Evolutionary conservation across 2,113 vertebrate species (phyloP).

Genomic region (Isichthys henryi): DNA sequence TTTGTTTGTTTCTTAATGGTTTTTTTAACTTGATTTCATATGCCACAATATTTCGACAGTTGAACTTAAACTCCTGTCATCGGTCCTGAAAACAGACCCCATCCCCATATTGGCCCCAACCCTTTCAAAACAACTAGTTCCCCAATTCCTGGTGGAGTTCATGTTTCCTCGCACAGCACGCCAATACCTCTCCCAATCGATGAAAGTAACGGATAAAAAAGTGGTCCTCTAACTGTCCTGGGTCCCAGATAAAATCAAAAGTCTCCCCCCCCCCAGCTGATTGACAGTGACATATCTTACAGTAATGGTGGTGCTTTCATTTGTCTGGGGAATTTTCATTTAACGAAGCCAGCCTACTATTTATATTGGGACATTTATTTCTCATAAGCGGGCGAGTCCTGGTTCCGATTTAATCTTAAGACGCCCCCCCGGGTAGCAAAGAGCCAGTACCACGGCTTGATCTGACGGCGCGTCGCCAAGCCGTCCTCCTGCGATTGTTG

Average conservation of each 20-base stretch:
- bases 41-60: not conserved
- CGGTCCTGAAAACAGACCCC: not conserved
- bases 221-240: not conserved
- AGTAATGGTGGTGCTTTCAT: not conserved
- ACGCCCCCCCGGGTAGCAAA: not conserved
- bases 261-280: not conserved
- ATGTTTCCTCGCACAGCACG: not conserved
- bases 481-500: not conserved
- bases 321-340: not conserved
- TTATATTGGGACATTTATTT: not conserved
- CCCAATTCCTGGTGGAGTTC: not conserved
- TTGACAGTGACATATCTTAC: not conserved
- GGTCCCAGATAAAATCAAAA: not conserved
- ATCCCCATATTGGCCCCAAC: not conserved
- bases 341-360: not conserved
- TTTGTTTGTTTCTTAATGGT: not conserved
- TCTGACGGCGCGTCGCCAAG: not conserved
- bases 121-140: not conserved
- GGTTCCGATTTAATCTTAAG: slow-evolving; percentile 1
- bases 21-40: not conserved
- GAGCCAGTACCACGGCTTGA: not conserved
- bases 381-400: not conserved
- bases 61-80: not conserved
- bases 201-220: not conserved
- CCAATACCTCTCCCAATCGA: not conserved